Conservation (phyloP, 30 jellyfish, hydroid and myxozoan genomes). For the Aurelia coerulea region DNA sequence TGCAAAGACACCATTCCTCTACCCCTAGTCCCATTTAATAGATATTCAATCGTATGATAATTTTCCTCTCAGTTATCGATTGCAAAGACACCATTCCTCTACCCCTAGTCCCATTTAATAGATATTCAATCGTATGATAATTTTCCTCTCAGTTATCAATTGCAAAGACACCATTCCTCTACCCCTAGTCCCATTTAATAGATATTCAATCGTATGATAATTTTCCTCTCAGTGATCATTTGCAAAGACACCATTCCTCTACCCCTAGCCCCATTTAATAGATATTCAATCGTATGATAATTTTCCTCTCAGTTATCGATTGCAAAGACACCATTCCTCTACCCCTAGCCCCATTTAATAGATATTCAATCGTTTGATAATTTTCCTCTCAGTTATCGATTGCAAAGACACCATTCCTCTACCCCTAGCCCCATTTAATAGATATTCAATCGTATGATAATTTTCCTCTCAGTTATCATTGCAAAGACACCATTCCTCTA, state of each 20-base stretch:
- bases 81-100: constrained; percentile 2
- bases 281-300: background rate
- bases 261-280: too few relatives aligned
- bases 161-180: background rate
- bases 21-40: too few relatives aligned
- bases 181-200: too few relatives aligned
- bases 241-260: background rate
- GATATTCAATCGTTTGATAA: background rate
- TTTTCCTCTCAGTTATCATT: constrained; percentile 52
- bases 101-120: too few relatives aligned
- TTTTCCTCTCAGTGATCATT: constrained; percentile 52
- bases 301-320: constrained; percentile 31
- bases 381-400: constrained; percentile 51
- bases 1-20: background rate
- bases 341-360: too few relatives aligned
- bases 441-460: background rate
- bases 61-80: constrained; percentile 31
- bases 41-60: background rate
- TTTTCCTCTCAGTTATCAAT: constrained; percentile 52
- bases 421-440: too few relatives aligned
- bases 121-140: background rate
- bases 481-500: background rate
- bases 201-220: background rate
- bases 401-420: background rate
- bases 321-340: constrained; percentile 2